Percentiles rank a stretch among this genome's conserved stretches.
These are phyloP conservation scores for Notoglanidium macrostoma DNA, from an alignment of 2,797 vertebrate species.

Conservation along the genomic window DNA sequence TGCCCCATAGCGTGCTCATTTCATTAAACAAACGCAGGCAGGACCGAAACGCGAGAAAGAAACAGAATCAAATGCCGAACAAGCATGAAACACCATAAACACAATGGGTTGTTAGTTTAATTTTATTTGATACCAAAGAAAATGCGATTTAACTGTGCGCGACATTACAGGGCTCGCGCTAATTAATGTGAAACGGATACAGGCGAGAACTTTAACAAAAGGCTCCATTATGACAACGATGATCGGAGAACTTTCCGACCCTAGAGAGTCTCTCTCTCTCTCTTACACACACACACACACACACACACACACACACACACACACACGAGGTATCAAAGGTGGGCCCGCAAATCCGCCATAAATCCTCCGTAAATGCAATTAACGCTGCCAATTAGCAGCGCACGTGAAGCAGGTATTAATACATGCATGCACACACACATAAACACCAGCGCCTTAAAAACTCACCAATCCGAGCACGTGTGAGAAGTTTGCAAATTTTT, in stretches of 20 bases:
- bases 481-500: neutral
- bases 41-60: neutral
- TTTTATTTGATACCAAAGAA: neutral
- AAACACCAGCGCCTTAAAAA: neutral
- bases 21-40: neutral
- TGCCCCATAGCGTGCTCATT: neutral
- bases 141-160: neutral
- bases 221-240: slow-evolving; percentile 47
- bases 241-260: slow-evolving; percentile 19
- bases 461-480: neutral
- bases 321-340: neutral
- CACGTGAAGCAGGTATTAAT: neutral
- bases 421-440: neutral
- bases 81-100: neutral
- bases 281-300: neutral
- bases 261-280: neutral
- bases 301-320: neutral
- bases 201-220: slow-evolving; percentile 49
- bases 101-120: neutral
- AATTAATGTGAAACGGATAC: slow-evolving; percentile 56
- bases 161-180: neutral
- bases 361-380: neutral
- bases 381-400: neutral
- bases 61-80: neutral
- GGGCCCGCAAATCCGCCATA: neutral